Base-by-base conservation (phyloP, 2,888 invertebrate species). In the Strigamia crassipes region DNA sequence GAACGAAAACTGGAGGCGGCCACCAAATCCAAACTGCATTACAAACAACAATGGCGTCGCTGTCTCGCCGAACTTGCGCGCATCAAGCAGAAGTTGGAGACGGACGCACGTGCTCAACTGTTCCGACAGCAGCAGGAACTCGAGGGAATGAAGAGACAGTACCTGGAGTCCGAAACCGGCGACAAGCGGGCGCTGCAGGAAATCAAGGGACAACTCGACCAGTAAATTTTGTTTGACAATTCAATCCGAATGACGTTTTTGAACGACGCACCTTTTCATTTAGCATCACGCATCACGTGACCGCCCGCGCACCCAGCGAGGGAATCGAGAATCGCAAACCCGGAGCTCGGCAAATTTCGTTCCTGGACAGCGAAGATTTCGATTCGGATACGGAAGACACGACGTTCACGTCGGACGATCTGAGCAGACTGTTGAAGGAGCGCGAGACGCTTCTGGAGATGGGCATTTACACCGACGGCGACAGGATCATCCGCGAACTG, bases 1-100 rank as follows among this genome's bases (percentile, higher is more conserved):
- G 88, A 88, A 84, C 84, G 88, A 18, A 87, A 88, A 83, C 83
- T 89, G 18, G 88, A 89, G 79, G 85, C 87, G 10, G 85, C 86
- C 23, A 85, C 86, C 4, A 87, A 88, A 83, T 87, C 88, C 4
- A 88, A 88, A 84, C 84, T 87, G 10, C 88, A 88, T 84, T 89
- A 89, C 85, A 89, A 89, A 84, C 88, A 88, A 83, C 88, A 89
- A 84, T 89, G 88, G 88, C 87, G 87, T 0, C 84, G 87, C 66
- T 88, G 88, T 0, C 84, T 89, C 73, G 87, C 88, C 83, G 89
- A 89, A 83, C 84, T 89, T 56, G 87, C 88, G 0, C 82, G 86
- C 15, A 83, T 88, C 41, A 88, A 87, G 83, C 87, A 88, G 84
- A 86, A 86, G 77, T 87, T 88, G 83, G 87, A 88, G 84, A 85